Evolutionary conservation across 2,888 invertebrate species (phyloP).

Genomic region (Rhyacophila evoluta): DNA sequence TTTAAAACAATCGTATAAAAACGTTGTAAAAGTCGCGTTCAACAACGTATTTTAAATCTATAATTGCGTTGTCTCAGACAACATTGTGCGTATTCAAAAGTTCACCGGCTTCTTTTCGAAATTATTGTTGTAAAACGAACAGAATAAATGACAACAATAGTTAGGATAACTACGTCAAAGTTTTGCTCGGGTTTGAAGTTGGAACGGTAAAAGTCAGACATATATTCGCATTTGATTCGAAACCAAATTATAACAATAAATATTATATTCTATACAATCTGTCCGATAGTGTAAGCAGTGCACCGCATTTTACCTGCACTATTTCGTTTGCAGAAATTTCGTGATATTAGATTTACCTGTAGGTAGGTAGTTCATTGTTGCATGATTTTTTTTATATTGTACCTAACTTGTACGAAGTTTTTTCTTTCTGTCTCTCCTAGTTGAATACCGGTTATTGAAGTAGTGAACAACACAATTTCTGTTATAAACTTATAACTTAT

Average conservation of each 20-base stretch:
- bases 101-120: constrained; percentile 10
- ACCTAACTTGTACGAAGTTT: constrained; percentile 5
- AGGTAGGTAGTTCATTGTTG: constrained; percentile 3
- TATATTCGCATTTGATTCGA: neutral
- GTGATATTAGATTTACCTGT: neutral
- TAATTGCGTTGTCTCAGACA: neutral
- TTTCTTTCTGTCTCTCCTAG: constrained; percentile 5
- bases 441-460: constrained; percentile 13
- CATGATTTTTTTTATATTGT: constrained; percentile 18
- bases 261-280: neutral
- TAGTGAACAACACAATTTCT: constrained; percentile 3
- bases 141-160: constrained; percentile 9
- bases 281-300: neutral
- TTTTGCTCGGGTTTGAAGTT: neutral
- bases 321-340: neutral
- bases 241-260: neutral
- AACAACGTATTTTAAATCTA: neutral
- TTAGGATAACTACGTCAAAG: constrained; percentile 10
- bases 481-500: constrained; percentile 9
- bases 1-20: constrained; percentile 6
- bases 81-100: neutral
- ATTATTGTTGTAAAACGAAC: constrained; percentile 14
- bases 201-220: constrained; percentile 11
- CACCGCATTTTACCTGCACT: neutral
- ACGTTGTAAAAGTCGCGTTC: neutral